Evolutionary conservation across 2,113 vertebrate genomes (phyloP).

Genomic region (Hemiscyllium ocellatum): DNA sequence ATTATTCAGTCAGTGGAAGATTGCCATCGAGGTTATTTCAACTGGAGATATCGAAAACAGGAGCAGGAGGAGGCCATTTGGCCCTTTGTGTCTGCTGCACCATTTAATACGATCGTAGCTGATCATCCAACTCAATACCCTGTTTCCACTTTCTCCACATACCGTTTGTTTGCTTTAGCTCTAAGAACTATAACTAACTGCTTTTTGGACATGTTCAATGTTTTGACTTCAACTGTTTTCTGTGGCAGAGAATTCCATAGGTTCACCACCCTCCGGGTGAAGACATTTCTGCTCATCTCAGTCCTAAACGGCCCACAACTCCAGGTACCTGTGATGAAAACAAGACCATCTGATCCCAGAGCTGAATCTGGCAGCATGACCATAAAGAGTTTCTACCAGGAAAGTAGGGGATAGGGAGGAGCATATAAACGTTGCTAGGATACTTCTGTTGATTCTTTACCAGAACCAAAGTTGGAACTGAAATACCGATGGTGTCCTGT

Average conservation of each 20-base stretch:
- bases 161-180: no score
- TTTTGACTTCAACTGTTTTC: no score
- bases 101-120: no score
- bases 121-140: no score
- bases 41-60: neutral
- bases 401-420: neutral
- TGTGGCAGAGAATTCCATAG: no score
- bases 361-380: neutral
- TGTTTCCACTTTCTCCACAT: no score
- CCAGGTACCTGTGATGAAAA: neutral
- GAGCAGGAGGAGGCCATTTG: no score
- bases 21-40: neutral
- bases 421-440: neutral
- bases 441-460: neutral
- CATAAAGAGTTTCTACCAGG: neutral
- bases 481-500: neutral
- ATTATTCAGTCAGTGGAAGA: neutral
- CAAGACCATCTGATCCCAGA: neutral
- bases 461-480: neutral
- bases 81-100: no score
- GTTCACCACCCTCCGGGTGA: no score
- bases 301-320: neutral
- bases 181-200: no score
- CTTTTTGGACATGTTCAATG: no score
- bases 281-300: no score